phyloP scores from a whole-genome alignment of 2,797 vertebrate species.

The Dicrostonyx torquatus region DNA sequence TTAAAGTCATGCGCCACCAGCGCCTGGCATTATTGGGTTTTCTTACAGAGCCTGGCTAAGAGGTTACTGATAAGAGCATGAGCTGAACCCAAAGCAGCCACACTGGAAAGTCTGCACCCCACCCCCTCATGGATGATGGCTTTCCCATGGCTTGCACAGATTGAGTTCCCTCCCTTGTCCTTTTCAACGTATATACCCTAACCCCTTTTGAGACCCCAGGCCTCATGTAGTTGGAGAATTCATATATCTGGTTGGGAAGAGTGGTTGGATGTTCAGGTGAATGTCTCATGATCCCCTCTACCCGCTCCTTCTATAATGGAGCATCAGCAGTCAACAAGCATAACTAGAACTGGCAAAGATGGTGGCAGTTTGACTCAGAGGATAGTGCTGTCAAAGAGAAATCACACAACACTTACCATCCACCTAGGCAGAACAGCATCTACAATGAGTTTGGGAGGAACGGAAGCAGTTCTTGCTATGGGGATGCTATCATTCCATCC shows the following conservation, averaged over 20 bases:
- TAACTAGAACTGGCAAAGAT: background rate
- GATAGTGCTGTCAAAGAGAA: background rate
- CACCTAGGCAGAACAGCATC: background rate
- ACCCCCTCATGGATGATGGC: no score
- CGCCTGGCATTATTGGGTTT: background rate
- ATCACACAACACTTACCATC: background rate
- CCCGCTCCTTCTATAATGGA: background rate
- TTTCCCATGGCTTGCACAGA: background rate
- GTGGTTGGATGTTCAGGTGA: background rate
- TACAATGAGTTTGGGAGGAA: background rate
- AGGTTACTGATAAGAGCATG: background rate
- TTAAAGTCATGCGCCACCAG: accelerated
- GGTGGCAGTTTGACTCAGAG: background rate
- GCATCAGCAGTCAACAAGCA: no score
- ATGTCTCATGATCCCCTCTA: background rate
- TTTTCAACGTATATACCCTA: background rate
- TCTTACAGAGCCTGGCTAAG: background rate
- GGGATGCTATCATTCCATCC: background rate
- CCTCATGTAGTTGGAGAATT: background rate
- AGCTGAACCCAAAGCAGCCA: background rate
- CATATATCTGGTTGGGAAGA: no score
- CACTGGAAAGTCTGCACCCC: background rate
- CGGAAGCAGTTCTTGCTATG: background rate
- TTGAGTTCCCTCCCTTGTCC: background rate
- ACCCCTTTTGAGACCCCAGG: background rate